Evolutionary conservation across 2,888 invertebrate genomes (phyloP).

Genomic region (Invenusta paracnida): DNA sequence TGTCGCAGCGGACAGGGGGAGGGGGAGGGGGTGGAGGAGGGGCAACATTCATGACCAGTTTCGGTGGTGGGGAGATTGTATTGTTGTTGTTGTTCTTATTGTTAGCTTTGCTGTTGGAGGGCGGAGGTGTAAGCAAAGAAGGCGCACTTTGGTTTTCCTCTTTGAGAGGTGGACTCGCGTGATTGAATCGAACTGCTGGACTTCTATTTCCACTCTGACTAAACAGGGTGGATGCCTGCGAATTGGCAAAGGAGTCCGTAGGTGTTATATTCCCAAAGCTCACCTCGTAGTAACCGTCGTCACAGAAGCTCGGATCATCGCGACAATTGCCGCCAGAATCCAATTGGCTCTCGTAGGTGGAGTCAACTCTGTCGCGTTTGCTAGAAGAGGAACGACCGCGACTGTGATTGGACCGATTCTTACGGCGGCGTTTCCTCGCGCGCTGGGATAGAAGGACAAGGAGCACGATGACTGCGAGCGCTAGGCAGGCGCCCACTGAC

Average conservation of each 20-base stretch:
- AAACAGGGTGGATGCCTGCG: background rate
- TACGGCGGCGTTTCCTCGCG: background rate
- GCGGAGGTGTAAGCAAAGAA: background rate
- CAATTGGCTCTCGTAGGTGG: background rate
- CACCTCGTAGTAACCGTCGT: slow-evolving; percentile 10
- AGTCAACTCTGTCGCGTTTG: background rate
- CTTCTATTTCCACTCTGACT: background rate
- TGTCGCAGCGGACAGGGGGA: too few species aligned
- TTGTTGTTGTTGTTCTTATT: slow-evolving; percentile 1
- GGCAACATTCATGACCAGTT: background rate
- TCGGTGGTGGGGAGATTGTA: background rate
- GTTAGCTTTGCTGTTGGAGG: background rate
- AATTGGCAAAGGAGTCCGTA: background rate
- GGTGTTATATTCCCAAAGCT: background rate
- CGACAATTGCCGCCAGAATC: slow-evolving; percentile 3
- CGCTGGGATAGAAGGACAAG: background rate
- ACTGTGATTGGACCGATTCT: background rate
- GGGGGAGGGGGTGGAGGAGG: too few species aligned
- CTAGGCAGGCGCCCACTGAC: slow-evolving; percentile 30
- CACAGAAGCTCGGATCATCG: background rate
- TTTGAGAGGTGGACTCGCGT: background rate
- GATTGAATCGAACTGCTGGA: background rate
- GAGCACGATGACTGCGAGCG: background rate
- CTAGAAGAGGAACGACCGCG: too few species aligned
- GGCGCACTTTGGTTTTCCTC: background rate